phyloP scores from a whole-genome alignment of 2,888 invertebrate species.

The Lasioglossum malachurum region DNA sequence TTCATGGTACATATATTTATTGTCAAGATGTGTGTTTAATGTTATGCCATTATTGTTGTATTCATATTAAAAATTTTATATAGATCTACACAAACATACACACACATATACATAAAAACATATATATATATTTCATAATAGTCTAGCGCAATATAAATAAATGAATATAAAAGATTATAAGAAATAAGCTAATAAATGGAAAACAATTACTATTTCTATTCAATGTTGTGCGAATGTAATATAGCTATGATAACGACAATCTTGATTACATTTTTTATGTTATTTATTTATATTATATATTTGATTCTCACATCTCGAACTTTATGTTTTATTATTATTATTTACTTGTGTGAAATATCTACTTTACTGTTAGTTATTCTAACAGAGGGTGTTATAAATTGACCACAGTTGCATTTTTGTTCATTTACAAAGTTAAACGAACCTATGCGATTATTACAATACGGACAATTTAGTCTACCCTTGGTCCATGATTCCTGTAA shows the following conservation, averaged over 20 bases:
- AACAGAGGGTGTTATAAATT: constrained; percentile 54
- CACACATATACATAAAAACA: not conserved
- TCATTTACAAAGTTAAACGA: constrained; percentile 67
- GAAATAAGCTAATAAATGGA: not conserved
- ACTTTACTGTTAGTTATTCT: constrained; percentile 64
- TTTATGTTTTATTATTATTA: not conserved
- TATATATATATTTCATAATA: not conserved
- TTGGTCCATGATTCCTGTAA: constrained; percentile 71
- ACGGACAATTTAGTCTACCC: constrained; percentile 65
- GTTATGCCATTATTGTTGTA: not conserved
- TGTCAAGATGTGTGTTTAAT: constrained; percentile 19
- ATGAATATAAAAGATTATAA: not conserved
- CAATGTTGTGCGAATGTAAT: constrained; percentile 14
- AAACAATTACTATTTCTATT: constrained; percentile 13
- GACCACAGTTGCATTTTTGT: constrained; percentile 59
- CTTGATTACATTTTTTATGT: not conserved
- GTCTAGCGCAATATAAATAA: constrained; percentile 2
- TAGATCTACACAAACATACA: constrained; percentile 1
- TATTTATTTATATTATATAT: not conserved
- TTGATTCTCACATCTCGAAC: not conserved
- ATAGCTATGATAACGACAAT: not conserved
- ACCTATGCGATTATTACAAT: constrained; percentile 71
- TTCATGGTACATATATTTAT: not conserved
- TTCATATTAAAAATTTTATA: constrained; percentile 4
- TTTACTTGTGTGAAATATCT: constrained; percentile 50